Percentiles rank a stretch among this genome's conserved stretches.
Evolutionary conservation across 2,888 invertebrate genomes (phyloP).

Genomic region (Mesodorylaimus sp.): DNA sequence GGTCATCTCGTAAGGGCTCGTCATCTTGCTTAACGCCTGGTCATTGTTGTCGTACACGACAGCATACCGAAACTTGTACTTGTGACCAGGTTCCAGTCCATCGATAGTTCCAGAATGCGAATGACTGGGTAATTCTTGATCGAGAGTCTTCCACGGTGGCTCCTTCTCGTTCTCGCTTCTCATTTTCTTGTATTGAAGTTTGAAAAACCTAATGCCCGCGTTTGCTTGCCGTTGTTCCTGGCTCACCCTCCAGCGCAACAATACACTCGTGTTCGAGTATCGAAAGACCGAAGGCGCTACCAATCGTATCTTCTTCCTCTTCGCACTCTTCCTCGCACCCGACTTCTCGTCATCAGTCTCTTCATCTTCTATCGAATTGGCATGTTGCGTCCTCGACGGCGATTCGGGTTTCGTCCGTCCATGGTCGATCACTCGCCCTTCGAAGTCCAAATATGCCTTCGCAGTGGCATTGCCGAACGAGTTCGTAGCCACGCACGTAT

Average conservation of each 20-base stretch:
- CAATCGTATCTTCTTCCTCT: neutral
- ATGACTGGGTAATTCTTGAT: neutral
- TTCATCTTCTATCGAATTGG: neutral
- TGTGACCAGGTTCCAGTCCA: neutral
- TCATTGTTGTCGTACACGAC: too few relatives aligned
- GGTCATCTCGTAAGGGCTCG: too few relatives aligned
- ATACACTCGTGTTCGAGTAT: neutral
- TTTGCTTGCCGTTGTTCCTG: neutral
- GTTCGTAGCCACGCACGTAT: constrained; percentile 4
- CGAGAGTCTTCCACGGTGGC: neutral
- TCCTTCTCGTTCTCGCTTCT: too few relatives aligned
- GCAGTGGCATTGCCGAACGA: neutral
- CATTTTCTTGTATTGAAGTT: neutral
- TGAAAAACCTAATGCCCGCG: neutral
- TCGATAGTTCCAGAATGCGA: neutral
- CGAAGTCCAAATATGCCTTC: neutral
- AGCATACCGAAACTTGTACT: too few relatives aligned
- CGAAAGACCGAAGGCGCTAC: neutral
- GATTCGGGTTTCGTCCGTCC: neutral
- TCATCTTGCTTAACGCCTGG: too few relatives aligned
- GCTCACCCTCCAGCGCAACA: neutral
- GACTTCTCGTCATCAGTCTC: neutral
- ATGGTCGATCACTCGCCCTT: neutral
- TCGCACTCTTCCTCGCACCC: neutral
- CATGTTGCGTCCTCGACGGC: neutral